Base-by-base conservation (phyloP, 1,140 invertebrate genomes). In the Harlomillsia oculata region DNA sequence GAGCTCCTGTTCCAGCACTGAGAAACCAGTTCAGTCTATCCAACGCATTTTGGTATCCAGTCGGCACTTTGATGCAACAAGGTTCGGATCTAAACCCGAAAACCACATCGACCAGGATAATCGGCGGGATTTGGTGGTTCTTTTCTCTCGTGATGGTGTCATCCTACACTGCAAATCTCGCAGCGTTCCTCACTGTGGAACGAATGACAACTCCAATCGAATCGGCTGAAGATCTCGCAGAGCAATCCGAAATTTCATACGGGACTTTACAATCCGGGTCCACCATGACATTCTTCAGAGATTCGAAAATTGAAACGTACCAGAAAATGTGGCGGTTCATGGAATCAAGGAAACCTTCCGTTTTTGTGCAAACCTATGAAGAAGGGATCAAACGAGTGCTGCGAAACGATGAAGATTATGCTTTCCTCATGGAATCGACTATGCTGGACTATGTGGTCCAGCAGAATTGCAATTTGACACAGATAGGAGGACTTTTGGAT, bases 51-150 rank as follows among this genome's bases (percentile, higher is more conserved):
- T 64, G 61, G 64, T 62, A 62, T 69, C 84, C 87, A 13, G 85
- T 95, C 62, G 90, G 90, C 46, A 90, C 88, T 9, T 80, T 95
- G 60, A 93, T 94, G 89, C 89, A 94, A 72, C 90, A 94, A 77
- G 90, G 88, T 61, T 88, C 85, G 60, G 86, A 89, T 71, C 76
- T 90, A 60, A 86, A 87, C 71, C 89, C 89, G 46, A 84, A 86
- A 76, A 67, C 56, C 16, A 56, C 56, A 23, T 62, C 62, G 1
- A 66, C 61, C 3, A 25, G 61, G 23, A 20, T 64, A 9, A 60
- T 60, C 11, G 58, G 56, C 5, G 58, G 63, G 0, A 57, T 65
- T 26, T 62, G 65, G 65, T 67, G 75, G 87, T 88, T 91, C 65
- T 91, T 91, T 69, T 89, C 87, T 0, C 74, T 91, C 1, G 89